A percentile compares a stretch with the other conserved stretches of the same genome.
These are phyloP conservation scores for Sycophila texana DNA, from an alignment of 2,888 invertebrate genomes.

Conservation along the genomic window DNA sequence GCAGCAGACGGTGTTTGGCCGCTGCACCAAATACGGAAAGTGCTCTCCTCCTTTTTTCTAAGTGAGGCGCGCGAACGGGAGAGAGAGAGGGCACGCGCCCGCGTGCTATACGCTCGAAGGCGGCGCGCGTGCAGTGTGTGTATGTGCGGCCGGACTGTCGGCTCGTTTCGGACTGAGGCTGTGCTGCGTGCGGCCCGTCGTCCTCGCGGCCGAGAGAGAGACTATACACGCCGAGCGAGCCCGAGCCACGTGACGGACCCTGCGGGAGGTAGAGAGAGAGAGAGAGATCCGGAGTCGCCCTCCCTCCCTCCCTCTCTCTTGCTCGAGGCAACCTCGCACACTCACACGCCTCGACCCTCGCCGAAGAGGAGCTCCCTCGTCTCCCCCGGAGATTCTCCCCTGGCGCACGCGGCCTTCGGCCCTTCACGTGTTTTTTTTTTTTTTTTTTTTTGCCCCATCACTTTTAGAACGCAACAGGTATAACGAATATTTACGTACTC, in stretches of 20 bases:
- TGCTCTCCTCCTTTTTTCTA: constrained; percentile 41
- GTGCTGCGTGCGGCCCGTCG: constrained; percentile 54
- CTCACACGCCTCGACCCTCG: constrained; percentile 12
- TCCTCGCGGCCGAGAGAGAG: constrained; percentile 35
- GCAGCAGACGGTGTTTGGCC: constrained; percentile 52
- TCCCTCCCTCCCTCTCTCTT: constrained; percentile 3
- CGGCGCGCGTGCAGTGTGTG: constrained; percentile 13
- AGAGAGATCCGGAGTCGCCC: neutral
- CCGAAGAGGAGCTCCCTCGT: constrained; percentile 25
- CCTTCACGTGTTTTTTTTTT: neutral
- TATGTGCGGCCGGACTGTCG: constrained; percentile 70
- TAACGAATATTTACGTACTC: constrained; percentile 45
- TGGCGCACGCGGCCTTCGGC: neutral
- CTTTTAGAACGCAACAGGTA: neutral
- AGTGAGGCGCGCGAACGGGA: neutral
- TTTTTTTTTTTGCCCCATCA: neutral
- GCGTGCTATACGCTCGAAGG: neutral
- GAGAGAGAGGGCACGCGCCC: neutral
- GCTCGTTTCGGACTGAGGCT: constrained; percentile 71
- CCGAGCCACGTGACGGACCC: constrained; percentile 74
- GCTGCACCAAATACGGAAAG: constrained; percentile 50
- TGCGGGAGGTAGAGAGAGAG: constrained; percentile 70
- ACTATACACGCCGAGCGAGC: constrained; percentile 10
- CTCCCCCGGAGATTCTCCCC: constrained; percentile 41
- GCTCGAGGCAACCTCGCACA: neutral